phyloP scores from a whole-genome alignment of 2,113 vertebrate genomes.

The Meles meles region DNA sequence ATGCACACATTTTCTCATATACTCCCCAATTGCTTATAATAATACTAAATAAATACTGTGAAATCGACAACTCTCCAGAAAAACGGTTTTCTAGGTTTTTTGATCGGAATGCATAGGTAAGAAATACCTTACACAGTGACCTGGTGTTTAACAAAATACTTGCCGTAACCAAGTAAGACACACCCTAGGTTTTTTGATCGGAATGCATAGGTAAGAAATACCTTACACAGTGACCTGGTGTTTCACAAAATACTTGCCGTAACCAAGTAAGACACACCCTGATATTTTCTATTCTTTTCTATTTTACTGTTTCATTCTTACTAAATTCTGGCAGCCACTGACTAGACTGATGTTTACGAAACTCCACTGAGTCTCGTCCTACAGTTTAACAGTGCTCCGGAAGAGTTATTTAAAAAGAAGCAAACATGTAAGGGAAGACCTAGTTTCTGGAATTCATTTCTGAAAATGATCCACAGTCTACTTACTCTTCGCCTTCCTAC shows the following conservation, averaged over 20 bases:
- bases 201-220: not conserved
- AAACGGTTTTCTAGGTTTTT: not conserved
- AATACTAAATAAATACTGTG: not conserved
- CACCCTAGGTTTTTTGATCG: not conserved
- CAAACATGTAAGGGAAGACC: not conserved
- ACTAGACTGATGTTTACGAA: not conserved
- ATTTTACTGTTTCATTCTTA: not conserved
- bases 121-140: not conserved
- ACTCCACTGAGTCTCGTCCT: not conserved
- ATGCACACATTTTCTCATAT: not conserved
- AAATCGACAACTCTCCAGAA: constrained; percentile 5
- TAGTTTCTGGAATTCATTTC: constrained; percentile 1
- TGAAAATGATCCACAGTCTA: not conserved
- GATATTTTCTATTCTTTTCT: not conserved
- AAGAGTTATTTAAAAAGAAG: not conserved
- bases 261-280: not conserved
- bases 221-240: not conserved
- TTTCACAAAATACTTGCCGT: not conserved
- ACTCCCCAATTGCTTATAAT: not conserved
- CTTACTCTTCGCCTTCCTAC: not conserved
- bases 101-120: not conserved
- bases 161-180: not conserved
- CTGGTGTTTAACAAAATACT: not conserved
- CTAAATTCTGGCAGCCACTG: not conserved
- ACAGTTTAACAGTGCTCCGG: not conserved